A percentile compares a stretch with the other conserved stretches of the same genome.
phyloP scores from a whole-genome alignment of 2,113 vertebrate genomes.

The Ceyx cyanopectus region DNA sequence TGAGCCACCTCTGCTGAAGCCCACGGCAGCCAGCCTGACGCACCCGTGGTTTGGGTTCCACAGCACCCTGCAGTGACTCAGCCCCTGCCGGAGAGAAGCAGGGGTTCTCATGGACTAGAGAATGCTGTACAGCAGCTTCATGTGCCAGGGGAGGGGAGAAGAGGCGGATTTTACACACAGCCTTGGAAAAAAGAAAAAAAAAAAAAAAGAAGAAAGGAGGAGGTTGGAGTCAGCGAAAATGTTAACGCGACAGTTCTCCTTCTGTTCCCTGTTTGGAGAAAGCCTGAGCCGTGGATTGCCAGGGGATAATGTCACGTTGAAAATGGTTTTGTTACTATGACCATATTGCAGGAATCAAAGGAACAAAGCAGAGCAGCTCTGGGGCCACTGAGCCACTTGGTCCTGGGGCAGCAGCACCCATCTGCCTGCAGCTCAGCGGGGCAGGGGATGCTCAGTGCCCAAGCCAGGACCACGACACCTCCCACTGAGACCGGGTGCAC shows the following conservation, averaged over 20 bases:
- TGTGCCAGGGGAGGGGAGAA: neutral
- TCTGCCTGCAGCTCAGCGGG: neutral
- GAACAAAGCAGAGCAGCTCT: accelerated
- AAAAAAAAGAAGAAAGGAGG: neutral
- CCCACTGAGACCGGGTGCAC: neutral
- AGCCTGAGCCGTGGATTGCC: neutral
- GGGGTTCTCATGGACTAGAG: neutral
- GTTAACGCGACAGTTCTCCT: slow-evolving; percentile 39
- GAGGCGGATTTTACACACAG: slow-evolving; percentile 9
- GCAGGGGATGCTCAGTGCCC: neutral
- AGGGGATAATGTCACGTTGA: neutral
- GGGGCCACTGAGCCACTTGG: neutral
- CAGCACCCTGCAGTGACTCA: neutral
- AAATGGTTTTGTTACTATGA: neutral
- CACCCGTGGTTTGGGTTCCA: neutral
- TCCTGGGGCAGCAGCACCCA: neutral
- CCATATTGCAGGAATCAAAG: neutral
- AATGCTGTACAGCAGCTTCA: neutral
- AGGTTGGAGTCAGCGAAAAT: slow-evolving; percentile 55
- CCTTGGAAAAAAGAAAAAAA: neutral
- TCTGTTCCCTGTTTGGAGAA: slow-evolving; percentile 25
- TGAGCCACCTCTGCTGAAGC: neutral
- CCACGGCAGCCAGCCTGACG: neutral
- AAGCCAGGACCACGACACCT: accelerated
- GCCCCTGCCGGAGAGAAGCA: neutral